Conservation (phyloP, 2,888 invertebrate species). For the Cartodere bifasciata region DNA sequence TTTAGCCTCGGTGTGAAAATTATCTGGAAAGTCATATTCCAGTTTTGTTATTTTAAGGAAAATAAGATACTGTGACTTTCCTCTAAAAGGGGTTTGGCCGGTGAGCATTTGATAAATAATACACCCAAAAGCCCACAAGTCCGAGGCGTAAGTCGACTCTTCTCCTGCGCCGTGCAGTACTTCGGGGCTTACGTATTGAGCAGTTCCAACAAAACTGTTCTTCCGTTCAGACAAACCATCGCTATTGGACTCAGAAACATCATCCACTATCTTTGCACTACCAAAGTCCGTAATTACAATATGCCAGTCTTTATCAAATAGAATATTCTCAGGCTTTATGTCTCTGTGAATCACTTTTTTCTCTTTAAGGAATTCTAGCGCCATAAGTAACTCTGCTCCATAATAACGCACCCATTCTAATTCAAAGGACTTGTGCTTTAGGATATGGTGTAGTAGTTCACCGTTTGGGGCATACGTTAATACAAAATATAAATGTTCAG, state of each 20-base stretch:
- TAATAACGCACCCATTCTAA: constrained; percentile 80
- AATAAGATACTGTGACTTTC: constrained; percentile 86
- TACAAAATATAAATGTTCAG: constrained; percentile 86
- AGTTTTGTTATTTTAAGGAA: constrained; percentile 89
- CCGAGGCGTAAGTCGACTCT: constrained; percentile 64
- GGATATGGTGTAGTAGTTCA: constrained; percentile 84
- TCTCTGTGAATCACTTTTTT: constrained; percentile 89
- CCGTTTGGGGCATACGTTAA: constrained; percentile 91
- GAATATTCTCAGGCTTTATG: constrained; percentile 95
- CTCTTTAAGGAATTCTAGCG: constrained; percentile 82
- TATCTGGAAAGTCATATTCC: constrained; percentile 86
- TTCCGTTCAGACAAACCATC: constrained; percentile 43
- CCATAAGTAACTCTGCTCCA: constrained; percentile 83
- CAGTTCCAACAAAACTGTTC: constrained; percentile 94
- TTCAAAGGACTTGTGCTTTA: constrained; percentile 82
- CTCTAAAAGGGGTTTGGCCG: constrained; percentile 62
- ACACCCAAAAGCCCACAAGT: constrained; percentile 96
- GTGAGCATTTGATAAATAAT: constrained; percentile 95
- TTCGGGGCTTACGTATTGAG: constrained; percentile 98
- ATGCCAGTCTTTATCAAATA: constrained; percentile 92
- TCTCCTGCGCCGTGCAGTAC: constrained; percentile 66
- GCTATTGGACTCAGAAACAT: constrained; percentile 18
- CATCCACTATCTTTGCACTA: constrained; percentile 69
- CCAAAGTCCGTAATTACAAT: constrained; percentile 96
- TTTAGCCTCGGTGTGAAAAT: constrained; percentile 74